These are phyloP conservation scores for Silurus asotus DNA, from an alignment of 2,113 vertebrate species.

Conservation along the genomic window DNA sequence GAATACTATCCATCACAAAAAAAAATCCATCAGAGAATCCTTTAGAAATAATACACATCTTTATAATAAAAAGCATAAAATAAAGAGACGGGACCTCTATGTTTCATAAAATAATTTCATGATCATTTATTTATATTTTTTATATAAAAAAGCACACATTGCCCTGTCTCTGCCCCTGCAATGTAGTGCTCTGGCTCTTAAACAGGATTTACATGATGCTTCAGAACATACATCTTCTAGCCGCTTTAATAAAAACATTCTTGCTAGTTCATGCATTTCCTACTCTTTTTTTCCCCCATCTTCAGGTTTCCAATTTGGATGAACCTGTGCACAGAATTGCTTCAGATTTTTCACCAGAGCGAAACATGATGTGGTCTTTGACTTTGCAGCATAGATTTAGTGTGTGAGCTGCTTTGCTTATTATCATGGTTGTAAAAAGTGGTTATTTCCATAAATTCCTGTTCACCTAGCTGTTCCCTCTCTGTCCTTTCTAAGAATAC, in stretches of 20 bases:
- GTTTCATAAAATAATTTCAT: neutral
- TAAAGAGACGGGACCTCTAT: neutral
- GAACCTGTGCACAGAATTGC: neutral
- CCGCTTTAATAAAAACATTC: neutral
- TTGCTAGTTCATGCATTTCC: no score
- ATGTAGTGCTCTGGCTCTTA: neutral
- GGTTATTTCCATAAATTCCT: neutral
- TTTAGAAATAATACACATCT: neutral
- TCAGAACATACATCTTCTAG: neutral
- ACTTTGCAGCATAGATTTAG: neutral
- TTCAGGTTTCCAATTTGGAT: neutral
- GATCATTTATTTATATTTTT: neutral
- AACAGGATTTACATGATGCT: neutral
- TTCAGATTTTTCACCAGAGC: neutral
- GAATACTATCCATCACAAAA: no score
- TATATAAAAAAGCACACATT: neutral
- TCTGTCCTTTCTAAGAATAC: neutral
- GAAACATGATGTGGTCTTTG: neutral
- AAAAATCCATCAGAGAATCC: no score
- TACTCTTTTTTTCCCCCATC: neutral
- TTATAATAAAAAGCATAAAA: neutral
- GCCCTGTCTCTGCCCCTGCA: slow-evolving; percentile 9
- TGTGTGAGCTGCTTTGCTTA: neutral
- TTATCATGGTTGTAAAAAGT: neutral
- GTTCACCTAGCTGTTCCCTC: neutral